Percentiles rank a stretch among this genome's conserved stretches.
These are phyloP conservation scores for Apodemus speciosus DNA, from an alignment of 2,113 vertebrate genomes.

Conservation along the genomic window DNA sequence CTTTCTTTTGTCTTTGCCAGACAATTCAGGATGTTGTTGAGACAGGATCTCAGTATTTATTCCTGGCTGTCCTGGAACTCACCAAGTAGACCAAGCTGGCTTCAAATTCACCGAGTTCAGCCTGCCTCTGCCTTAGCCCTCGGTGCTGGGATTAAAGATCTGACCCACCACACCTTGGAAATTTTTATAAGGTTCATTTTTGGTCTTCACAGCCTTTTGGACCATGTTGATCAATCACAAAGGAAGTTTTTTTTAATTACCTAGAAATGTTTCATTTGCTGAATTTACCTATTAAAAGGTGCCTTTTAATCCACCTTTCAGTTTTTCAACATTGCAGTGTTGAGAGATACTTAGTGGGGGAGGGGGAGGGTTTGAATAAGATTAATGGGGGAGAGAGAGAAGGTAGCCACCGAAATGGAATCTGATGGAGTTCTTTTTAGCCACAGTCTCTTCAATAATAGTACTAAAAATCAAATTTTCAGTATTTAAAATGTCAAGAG, in stretches of 20 bases:
- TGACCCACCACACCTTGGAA: background rate
- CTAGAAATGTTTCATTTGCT: background rate
- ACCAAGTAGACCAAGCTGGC: background rate
- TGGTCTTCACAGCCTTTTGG: background rate
- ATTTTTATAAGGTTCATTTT: background rate
- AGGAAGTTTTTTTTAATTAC: background rate
- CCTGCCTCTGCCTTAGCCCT: background rate
- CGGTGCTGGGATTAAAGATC: background rate
- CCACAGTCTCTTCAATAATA: slow-evolving; percentile 67
- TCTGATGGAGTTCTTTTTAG: slow-evolving; percentile 72
- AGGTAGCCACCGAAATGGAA: slow-evolving; percentile 62
- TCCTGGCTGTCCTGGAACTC: background rate
- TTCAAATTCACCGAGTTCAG: background rate
- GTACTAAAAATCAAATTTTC: slow-evolving; percentile 74
- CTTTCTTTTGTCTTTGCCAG: background rate
- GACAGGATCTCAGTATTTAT: background rate
- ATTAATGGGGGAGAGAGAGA: slow-evolving; percentile 18
- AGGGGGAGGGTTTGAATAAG: slow-evolving; percentile 63
- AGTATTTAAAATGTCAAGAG: slow-evolving; percentile 74
- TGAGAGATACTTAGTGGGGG: slow-evolving; percentile 89
- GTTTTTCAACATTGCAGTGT: too few species aligned
- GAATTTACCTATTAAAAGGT: background rate
- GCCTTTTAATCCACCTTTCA: too few species aligned
- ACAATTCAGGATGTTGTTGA: background rate
- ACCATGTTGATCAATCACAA: background rate